Base-by-base conservation (phyloP, 2,888 invertebrate genomes). In the Thereva unica region DNA sequence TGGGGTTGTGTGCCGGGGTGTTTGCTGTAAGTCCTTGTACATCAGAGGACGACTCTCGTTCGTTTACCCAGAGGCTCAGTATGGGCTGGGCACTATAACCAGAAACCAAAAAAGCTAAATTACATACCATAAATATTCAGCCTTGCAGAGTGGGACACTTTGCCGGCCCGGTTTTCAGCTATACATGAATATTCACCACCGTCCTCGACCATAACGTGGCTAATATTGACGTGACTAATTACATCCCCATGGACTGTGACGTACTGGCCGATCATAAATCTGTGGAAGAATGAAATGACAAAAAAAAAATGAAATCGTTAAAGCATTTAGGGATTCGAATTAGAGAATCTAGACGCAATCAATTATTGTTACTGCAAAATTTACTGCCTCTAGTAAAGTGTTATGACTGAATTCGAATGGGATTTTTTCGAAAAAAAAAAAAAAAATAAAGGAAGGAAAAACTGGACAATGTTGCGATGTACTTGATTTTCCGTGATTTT, bases 141-240 rank as follows among this genome's bases (percentile, higher is more conserved):
- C 71, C 89, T 84, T 42, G 90, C 89, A n/a, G 87, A 85, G 81
- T 92, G 91, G 38, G 85, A 84, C 55, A 85, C 86, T 78, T 85
- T 85, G 35, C 92, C 92, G 34, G 90, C 90, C 47, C 89, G 84
- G 82, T 91, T 92, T 76, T 87, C 87, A 0, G 90, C 91, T 4
- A 84, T 85, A 77, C 92, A 92, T 52, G 87, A 85, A 80, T 91
- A 92, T 78, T 90, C 89, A 34, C 92, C 92, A 12, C 92, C 91
- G 76, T 92, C 91, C 80, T 90, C 88, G 56, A 89, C 88, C 84
- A 86, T 87, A 73, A 89, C 89, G 77, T 88, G 87, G 76, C 87
- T 89, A 75, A 92, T 90, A 82, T 92, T 92, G 73, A 92, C 90
- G 81, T 90, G 90, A 78, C 91, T 90, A 78, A 91, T 89, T 73